Evolutionary conservation across 1,140 invertebrate species (phyloP).

Genomic region (Lordiphosa clarofinis): DNA sequence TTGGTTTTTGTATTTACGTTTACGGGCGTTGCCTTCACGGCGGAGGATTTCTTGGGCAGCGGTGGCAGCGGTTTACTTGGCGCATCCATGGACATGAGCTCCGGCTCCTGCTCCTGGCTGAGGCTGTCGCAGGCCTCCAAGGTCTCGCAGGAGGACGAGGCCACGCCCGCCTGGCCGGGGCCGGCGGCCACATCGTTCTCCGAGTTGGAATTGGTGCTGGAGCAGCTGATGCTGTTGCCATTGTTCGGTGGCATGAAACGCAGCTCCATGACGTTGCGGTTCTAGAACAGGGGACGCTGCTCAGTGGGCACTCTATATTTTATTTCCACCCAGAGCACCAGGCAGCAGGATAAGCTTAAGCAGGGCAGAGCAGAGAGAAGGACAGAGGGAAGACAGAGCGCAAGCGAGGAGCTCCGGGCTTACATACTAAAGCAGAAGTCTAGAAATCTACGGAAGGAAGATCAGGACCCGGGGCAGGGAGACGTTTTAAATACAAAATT

Average conservation of each 20-base stretch:
- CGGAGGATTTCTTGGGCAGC: slow-evolving; percentile 48
- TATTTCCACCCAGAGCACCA: slow-evolving; percentile 19
- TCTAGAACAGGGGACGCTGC: slow-evolving; percentile 71
- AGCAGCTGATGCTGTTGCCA: slow-evolving; percentile 17
- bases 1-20: slow-evolving; percentile 50
- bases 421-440: too few relatives aligned
- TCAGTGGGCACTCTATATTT: slow-evolving; percentile 40
- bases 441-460: neutral
- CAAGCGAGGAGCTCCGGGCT: neutral
- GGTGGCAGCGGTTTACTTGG: slow-evolving; percentile 70
- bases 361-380: slow-evolving; percentile 4
- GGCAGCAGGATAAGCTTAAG: slow-evolving; percentile 4
- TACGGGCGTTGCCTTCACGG: slow-evolving; percentile 27
- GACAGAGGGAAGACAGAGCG: slow-evolving; percentile 12
- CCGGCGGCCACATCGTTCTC: slow-evolving; percentile 12
- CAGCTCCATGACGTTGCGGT: slow-evolving; percentile 79
- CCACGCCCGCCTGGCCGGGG: slow-evolving; percentile 12
- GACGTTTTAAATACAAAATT: slow-evolving; percentile 42
- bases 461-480: slow-evolving; percentile 6
- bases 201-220: slow-evolving; percentile 13
- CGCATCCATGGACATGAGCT: slow-evolving; percentile 29
- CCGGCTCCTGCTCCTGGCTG: neutral
- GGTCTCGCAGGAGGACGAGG: slow-evolving; percentile 75
- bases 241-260: slow-evolving; percentile 66
- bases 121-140: slow-evolving; percentile 67